Evolutionary conservation across 1,140 invertebrate species (phyloP).

Genomic region (Anastrepha ludens): DNA sequence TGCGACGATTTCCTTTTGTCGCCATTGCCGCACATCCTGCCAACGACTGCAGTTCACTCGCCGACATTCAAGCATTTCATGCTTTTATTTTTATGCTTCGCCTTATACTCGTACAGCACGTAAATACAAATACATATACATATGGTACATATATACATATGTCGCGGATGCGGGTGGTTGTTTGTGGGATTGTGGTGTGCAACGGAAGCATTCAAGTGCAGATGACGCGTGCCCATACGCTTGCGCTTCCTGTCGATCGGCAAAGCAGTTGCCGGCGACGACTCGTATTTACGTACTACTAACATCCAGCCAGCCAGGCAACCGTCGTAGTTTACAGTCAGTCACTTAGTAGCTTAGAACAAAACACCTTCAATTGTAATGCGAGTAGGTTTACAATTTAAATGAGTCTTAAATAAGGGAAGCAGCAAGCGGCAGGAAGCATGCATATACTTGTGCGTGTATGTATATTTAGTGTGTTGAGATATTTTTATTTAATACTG

Average conservation of each 20-base stretch:
- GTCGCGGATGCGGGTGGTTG: slow-evolving; percentile 22
- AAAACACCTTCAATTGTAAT: slow-evolving; percentile 32
- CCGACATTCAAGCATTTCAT: not conserved
- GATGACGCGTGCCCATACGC: slow-evolving; percentile 45
- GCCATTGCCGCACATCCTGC: slow-evolving; percentile 38
- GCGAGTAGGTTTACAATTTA: slow-evolving; percentile 37
- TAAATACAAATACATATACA: slow-evolving; percentile 9
- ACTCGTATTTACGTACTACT: not conserved
- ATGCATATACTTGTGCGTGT: not conserved
- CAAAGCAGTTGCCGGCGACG: not conserved
- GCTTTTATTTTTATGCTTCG: not conserved
- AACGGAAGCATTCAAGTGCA: slow-evolving; percentile 49
- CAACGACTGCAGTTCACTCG: not conserved
- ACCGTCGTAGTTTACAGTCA: not conserved
- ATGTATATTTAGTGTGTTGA: not conserved
- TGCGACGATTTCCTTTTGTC: slow-evolving; percentile 18
- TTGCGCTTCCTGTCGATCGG: slow-evolving; percentile 20
- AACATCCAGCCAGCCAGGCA: not conserved
- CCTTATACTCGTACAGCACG: not conserved
- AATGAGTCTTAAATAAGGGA: slow-evolving; percentile 38
- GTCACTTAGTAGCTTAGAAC: slow-evolving; percentile 11
- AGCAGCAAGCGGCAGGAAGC: slow-evolving; percentile 5
- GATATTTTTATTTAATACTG: not conserved
- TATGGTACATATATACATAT: not conserved
- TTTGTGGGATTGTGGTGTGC: not conserved